phyloP scores from a whole-genome alignment of 2,888 invertebrate genomes.

The Flabesymbios commensalis region DNA sequence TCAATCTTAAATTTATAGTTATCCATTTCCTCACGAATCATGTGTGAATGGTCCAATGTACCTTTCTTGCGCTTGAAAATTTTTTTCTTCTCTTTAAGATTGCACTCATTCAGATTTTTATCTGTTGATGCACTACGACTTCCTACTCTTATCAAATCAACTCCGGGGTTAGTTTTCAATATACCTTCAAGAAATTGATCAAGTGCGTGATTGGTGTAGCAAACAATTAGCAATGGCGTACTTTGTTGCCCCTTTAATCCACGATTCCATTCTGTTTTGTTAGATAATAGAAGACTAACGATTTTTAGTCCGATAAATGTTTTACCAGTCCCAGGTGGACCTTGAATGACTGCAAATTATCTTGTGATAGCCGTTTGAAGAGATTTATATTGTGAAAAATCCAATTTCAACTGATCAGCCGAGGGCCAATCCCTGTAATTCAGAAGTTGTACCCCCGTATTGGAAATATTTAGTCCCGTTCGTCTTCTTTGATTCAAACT shows the following conservation, averaged over 20 bases:
- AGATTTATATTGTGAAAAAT: conserved; percentile 42
- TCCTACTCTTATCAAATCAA: conserved; percentile 48
- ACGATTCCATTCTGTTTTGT: too few relatives aligned
- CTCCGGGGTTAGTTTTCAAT: conserved; percentile 2
- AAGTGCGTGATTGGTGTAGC: conserved; percentile 84
- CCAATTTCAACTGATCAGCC: conserved; percentile 33
- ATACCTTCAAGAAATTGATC: conserved; percentile 79
- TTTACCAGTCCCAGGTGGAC: conserved; percentile 44
- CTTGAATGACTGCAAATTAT: conserved; percentile 43
- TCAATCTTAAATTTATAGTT: too few relatives aligned
- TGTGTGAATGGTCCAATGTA: too few relatives aligned
- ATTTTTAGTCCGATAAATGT: conserved; percentile 41
- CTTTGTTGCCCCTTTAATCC: too few relatives aligned
- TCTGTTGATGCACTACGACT: conserved; percentile 36
- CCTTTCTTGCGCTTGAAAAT: neutral
- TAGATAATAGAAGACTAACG: conserved; percentile 68
- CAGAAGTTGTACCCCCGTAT: conserved; percentile 1
- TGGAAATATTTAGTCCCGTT: neutral
- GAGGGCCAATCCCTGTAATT: conserved; percentile 35
- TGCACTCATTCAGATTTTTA: conserved; percentile 39
- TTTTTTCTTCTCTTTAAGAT: neutral
- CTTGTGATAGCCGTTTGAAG: conserved; percentile 37
- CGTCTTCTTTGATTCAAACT: neutral
- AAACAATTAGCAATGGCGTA: conserved; percentile 71
- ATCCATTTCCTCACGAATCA: neutral